These are phyloP conservation scores for Tachyglossus aculeatus DNA, from an alignment of 2,797 vertebrate genomes.

Conservation along the genomic window DNA sequence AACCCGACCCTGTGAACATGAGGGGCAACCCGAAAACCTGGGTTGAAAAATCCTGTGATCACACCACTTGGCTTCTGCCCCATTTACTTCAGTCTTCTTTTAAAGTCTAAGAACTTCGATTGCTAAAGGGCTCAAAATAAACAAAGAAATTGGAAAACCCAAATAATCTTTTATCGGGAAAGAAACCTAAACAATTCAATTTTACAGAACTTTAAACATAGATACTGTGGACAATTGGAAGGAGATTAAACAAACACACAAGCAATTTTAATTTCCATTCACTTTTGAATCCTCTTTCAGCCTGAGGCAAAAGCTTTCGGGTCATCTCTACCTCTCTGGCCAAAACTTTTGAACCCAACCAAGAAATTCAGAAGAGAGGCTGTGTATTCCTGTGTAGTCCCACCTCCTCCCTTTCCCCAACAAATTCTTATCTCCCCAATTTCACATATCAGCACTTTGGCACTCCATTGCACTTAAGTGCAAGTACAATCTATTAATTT, in stretches of 20 bases:
- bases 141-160: neutral
- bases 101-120: neutral
- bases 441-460: too few species aligned
- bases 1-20: neutral
- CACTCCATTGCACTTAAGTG: too few species aligned
- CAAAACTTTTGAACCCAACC: too few species aligned
- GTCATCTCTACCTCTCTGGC: too few species aligned
- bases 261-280: neutral
- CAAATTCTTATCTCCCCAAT: too few species aligned
- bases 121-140: neutral
- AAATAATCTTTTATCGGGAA: neutral
- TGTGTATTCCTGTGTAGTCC: too few species aligned
- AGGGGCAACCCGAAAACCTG: conserved; percentile 5
- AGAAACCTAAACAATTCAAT: neutral
- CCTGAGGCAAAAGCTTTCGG: too few species aligned
- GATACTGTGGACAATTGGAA: neutral
- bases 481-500: too few species aligned
- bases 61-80: neutral
- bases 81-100: neutral
- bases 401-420: too few species aligned
- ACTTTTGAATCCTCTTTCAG: too few species aligned
- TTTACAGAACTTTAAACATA: too few species aligned
- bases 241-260: neutral
- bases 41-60: neutral
- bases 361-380: too few species aligned